These are phyloP conservation scores for Threskiornis aethiopicus DNA, from an alignment of 2,797 vertebrate species.

Conservation along the genomic window DNA sequence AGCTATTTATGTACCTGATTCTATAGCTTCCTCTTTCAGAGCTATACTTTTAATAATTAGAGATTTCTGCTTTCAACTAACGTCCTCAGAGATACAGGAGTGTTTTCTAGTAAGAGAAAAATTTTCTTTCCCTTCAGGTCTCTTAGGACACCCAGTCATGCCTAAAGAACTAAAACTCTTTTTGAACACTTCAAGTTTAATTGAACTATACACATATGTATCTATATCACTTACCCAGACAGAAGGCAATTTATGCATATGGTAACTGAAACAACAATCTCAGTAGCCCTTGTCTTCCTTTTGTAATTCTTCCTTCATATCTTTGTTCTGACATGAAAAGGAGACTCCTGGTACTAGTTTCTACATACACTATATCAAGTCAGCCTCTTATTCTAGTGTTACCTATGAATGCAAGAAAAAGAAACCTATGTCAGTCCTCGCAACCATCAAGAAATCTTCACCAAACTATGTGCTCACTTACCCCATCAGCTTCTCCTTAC, in stretches of 20 bases:
- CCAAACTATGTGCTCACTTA: not conserved
- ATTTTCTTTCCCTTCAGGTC: not conserved
- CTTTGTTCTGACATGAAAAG: not conserved
- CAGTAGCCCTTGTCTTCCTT: not conserved
- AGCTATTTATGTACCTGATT: not conserved
- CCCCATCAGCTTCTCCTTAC: not conserved
- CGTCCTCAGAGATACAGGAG: not conserved
- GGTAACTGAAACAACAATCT: not conserved
- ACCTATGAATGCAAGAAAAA: not conserved
- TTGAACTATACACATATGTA: not conserved
- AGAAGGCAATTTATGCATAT: not conserved
- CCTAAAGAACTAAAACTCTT: not conserved
- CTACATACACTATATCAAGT: not conserved
- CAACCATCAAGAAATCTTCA: not conserved
- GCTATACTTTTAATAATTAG: not conserved
- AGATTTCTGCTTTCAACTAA: not conserved
- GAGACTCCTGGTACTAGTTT: not conserved
- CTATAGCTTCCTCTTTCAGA: not conserved
- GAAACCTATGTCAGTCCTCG: not conserved
- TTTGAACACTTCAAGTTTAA: not conserved
- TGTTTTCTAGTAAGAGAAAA: not conserved
- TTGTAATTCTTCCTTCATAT: not conserved
- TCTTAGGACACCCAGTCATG: not conserved
- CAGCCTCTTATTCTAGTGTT: not conserved
- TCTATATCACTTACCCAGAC: not conserved